Base-by-base conservation (phyloP, 2,113 vertebrate species). In the Malurus cyaneus region DNA sequence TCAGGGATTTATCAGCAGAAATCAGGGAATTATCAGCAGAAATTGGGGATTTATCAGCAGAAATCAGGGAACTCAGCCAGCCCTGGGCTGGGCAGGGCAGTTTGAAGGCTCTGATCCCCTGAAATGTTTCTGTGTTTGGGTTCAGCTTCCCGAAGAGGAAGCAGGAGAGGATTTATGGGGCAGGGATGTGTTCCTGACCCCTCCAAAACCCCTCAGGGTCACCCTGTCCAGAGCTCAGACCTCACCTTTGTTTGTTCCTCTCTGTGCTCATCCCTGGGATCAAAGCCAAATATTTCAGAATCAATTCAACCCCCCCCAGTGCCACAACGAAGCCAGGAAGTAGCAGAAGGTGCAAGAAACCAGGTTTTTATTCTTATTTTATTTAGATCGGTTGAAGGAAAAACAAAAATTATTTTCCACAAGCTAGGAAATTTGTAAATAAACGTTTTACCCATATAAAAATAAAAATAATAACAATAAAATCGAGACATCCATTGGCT, bases 401-500 rank as follows among this genome's bases (percentile, higher is more conserved):
- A 31, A 65, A 69, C 36, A 61, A 41, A 78, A 44, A 34, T 34
- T 47, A 36, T 57, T 78, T 81, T 76, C 29, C 32, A 21, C 8
- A 16, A n/a, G 32, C 46, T 67, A 77, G 66, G 77, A 52, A 29
- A 52, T 71, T 71, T 32, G 72, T 52, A 60, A 80, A 47, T 25
- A 74, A 76, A 92, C 2, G 7, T 39, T 64, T 53, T 52, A 25
- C 44, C 44, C 46, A 32, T 96, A 95, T 61, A 96, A 96, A 96
- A 96, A 76, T 61, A 87, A 19, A 79, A 92, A 96, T 14, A 52
- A 41, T 3, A 39, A 25, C 12, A 61, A 79, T 16, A 61, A 64
- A 64, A 87, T 77, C 79, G 62, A 80, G 53, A 36, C 14, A 20
- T 59, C 89, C 29, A 14, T 28, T 61, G 86, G 31, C 53, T 34